Evolutionary conservation across 1,140 invertebrate species (phyloP).

Genomic region (Metopolophium dirhodum): DNA sequence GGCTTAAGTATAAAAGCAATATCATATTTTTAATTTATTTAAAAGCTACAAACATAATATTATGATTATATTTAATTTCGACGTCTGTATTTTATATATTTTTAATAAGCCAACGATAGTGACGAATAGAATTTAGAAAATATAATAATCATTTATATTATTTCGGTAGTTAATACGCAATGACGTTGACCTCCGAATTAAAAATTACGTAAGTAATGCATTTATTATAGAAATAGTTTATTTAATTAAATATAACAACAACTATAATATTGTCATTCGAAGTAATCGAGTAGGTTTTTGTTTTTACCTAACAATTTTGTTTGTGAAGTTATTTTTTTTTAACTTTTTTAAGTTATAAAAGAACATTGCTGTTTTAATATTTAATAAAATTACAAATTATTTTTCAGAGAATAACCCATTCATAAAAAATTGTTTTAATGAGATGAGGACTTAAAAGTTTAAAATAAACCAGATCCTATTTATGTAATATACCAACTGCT

Average conservation of each 20-base stretch:
- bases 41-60: too few species aligned
- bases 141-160: background rate
- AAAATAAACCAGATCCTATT: background rate
- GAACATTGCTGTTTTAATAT: background rate
- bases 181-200: background rate
- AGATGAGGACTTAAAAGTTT: background rate
- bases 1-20: too few species aligned
- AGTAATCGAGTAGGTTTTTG: background rate
- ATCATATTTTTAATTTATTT: too few species aligned
- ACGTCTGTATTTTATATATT: too few species aligned
- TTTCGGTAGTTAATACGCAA: background rate
- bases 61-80: too few species aligned
- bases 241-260: background rate
- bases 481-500: background rate
- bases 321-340: background rate
- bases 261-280: background rate
- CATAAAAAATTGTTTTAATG: too few species aligned
- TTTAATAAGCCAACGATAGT: too few species aligned
- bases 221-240: background rate
- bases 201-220: background rate
- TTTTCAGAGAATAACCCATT: background rate
- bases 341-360: background rate
- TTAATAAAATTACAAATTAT: background rate
- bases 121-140: background rate
- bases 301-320: background rate